Evolutionary conservation across 2,113 vertebrate genomes (phyloP), one percentile per base, ranked within the genome.

Genomic region (Chelonoidis abingdonii): DNA sequence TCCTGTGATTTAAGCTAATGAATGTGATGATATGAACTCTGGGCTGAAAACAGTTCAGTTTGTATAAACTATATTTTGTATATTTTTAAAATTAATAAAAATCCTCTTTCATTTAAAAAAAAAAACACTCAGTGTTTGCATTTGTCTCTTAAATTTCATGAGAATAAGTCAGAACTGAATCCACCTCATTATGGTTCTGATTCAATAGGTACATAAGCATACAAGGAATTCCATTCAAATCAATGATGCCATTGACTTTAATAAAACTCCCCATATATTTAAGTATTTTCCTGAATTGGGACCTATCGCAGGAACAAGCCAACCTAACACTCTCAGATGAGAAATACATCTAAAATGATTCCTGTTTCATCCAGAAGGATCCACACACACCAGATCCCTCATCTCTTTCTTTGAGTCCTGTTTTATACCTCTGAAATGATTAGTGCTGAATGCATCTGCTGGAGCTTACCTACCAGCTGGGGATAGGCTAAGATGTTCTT

Each of bases 371-470:
- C 50, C 0, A 0, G 84, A 85, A 87, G 75, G 83, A 31, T 0
- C 8, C 0, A 0, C 31, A 29, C 0, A 0, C 47, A 53, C 29
- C 57, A 95, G n/a, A 12, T 21, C 44, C n/a, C 21, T 79, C 1
- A 1, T 54, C 85, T 78, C 47, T n/a, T n/a, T 82, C 50, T 56
- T 82, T 38, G 52, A 25, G 52, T 25, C 53, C 22, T 83, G 38
- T 29, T 83, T 27, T 19, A 41, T 29, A 83, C 27, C 17, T 59
- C 27, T 57, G 24, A 44, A 57, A 56, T 29, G 13, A 57, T 83
- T 56, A 83, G 57, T 56, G 38, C 10, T 21, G 13, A 59, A 57
- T 59, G 47, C 25, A 16, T 57, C n/a, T 38, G 8, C 38, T 83
- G 47, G 12, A 29, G 24, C 41, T 72, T 72, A 47, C 31, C 54